These are phyloP conservation scores for Clistopyga incitator DNA, from an alignment of 2,888 invertebrate species.

Conservation along the genomic window DNA sequence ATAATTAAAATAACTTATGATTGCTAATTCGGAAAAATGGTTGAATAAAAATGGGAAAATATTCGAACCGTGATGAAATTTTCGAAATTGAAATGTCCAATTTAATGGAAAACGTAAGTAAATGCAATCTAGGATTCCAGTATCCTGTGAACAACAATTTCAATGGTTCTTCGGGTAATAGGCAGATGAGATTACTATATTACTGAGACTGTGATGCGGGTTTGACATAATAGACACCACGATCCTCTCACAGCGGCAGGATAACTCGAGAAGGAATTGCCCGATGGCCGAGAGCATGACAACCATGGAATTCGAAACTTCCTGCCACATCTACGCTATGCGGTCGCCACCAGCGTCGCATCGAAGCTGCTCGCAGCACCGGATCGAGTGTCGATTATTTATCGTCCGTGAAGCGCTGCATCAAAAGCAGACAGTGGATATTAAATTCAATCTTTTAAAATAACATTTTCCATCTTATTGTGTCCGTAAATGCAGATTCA, in stretches of 20 bases:
- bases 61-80: no score
- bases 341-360: constrained; percentile 25
- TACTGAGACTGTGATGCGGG: not conserved
- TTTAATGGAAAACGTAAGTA: not conserved
- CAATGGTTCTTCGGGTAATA: not conserved
- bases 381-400: constrained; percentile 57
- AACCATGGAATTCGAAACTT: constrained; percentile 57
- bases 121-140: not conserved
- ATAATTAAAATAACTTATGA: not conserved
- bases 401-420: constrained; percentile 16
- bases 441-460: no score
- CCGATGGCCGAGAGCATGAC: constrained; percentile 5
- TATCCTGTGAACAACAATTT: not conserved
- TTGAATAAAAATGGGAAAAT: no score
- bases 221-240: not conserved
- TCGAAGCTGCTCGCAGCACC: constrained; percentile 35
- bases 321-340: constrained; percentile 35
- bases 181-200: not conserved
- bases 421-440: not conserved
- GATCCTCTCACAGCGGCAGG: not conserved
- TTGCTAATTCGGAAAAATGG: no score
- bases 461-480: no score
- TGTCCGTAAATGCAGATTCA: no score
- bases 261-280: constrained; percentile 9
- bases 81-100: no score